Conservation (phyloP, 2,113 vertebrate species). For the Natator depressus region DNA sequence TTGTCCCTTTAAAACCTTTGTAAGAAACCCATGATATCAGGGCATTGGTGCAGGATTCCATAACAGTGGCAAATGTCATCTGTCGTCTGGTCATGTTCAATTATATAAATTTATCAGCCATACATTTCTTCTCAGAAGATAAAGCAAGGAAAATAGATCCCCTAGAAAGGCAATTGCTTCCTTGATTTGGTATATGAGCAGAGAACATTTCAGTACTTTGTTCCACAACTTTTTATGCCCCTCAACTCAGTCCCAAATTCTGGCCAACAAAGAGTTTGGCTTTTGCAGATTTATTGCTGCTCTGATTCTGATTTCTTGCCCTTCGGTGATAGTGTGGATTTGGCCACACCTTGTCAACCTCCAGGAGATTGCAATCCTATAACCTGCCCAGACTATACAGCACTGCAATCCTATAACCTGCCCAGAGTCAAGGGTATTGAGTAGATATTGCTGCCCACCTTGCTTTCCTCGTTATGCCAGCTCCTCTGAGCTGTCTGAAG, state of each 20-base stretch:
- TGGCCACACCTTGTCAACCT: background rate
- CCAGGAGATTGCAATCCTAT: background rate
- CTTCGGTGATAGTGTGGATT: background rate
- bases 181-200: conserved; percentile 4
- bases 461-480: background rate
- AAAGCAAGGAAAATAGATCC: conserved; percentile 37
- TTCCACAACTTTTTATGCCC: background rate
- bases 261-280: background rate
- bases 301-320: background rate
- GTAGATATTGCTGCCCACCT: background rate
- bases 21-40: conserved; percentile 32
- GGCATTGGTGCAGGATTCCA: background rate
- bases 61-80: background rate
- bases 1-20: conserved; percentile 7
- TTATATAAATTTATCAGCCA: conserved; percentile 41
- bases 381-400: too few relatives aligned
- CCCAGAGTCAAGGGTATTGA: background rate
- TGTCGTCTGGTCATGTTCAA: background rate
- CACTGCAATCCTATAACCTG: background rate
- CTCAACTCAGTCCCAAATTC: background rate
- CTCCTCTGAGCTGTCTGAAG: background rate
- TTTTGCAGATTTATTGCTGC: background rate
- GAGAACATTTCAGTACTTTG: background rate
- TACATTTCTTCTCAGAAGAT: conserved; percentile 58
- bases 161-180: background rate